Conservation (phyloP, 2,888 invertebrate species). For the Lacanobia wlatinum region DNA sequence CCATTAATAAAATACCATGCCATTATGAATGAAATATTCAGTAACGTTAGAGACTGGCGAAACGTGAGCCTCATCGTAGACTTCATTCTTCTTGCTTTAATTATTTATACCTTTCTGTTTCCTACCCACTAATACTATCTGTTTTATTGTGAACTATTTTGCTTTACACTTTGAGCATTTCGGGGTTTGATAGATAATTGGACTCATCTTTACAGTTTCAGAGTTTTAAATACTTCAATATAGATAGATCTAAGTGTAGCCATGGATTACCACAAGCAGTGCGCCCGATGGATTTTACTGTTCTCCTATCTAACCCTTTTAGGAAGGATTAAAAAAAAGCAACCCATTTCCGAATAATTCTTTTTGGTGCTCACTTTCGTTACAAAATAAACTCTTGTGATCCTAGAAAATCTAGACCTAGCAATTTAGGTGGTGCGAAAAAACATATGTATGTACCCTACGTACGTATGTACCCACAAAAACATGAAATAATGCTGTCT, state of each 20-base stretch:
- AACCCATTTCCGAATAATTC: not conserved
- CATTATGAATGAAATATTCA: slow-evolving; percentile 47
- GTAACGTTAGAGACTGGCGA: slow-evolving; percentile 30
- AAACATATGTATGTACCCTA: too few relatives aligned
- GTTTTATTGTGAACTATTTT: not conserved
- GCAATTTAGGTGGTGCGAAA: not conserved
- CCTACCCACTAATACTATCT: slow-evolving; percentile 10
- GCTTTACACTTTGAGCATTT: not conserved
- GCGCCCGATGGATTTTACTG: not conserved
- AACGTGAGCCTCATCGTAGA: slow-evolving; percentile 1
- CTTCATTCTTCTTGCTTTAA: slow-evolving; percentile 12
- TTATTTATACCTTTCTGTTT: slow-evolving; percentile 31
- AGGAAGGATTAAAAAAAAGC: not conserved
- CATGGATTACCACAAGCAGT: too few relatives aligned
- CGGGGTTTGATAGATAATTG: not conserved
- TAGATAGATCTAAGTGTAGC: too few relatives aligned
- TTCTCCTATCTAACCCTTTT: not conserved
- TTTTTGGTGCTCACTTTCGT: not conserved
- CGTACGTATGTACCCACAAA: not conserved
- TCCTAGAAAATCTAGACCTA: not conserved
- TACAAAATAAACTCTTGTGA: not conserved
- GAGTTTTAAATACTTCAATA: too few relatives aligned
- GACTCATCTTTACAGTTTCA: too few relatives aligned
- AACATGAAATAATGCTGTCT: not conserved
- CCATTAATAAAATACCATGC: slow-evolving; percentile 41